phyloP scores from a whole-genome alignment of 1,140 invertebrate species.

The Calephelis nemesis region DNA sequence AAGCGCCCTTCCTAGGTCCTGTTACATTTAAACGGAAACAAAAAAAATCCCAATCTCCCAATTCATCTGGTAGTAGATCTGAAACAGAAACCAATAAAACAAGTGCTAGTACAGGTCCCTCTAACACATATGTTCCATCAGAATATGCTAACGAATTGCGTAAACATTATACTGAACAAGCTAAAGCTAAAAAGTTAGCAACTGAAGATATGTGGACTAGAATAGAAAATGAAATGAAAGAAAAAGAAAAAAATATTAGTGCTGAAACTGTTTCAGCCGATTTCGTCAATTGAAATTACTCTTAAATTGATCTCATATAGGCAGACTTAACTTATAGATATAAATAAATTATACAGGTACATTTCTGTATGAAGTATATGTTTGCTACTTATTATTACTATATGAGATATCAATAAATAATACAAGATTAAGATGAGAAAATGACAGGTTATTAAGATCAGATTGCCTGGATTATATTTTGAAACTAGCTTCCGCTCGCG shows the following conservation, averaged over 20 bases:
- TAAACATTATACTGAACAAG: background rate
- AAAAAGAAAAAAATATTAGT: conserved; percentile 4
- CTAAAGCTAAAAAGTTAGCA: background rate
- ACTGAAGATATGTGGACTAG: conserved; percentile 5
- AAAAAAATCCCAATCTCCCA: background rate
- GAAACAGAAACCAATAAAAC: background rate
- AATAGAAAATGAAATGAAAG: conserved; percentile 8
- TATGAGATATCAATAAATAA: too few species aligned
- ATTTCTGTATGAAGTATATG: too few species aligned
- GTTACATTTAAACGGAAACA: background rate
- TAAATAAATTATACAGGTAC: too few species aligned
- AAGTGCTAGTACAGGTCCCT: conserved; percentile 1
- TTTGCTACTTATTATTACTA: too few species aligned
- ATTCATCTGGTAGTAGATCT: background rate
- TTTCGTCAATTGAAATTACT: too few species aligned
- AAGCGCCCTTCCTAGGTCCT: background rate
- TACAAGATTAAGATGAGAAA: too few species aligned
- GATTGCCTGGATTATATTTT: too few species aligned
- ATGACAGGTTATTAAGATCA: too few species aligned
- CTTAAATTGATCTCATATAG: too few species aligned
- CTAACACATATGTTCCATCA: background rate
- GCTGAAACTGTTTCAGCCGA: background rate
- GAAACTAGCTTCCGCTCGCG: too few species aligned
- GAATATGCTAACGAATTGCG: background rate
- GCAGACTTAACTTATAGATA: too few species aligned